phyloP scores from a whole-genome alignment of 1,140 invertebrate species.

The Saccostrea cuccullata region DNA sequence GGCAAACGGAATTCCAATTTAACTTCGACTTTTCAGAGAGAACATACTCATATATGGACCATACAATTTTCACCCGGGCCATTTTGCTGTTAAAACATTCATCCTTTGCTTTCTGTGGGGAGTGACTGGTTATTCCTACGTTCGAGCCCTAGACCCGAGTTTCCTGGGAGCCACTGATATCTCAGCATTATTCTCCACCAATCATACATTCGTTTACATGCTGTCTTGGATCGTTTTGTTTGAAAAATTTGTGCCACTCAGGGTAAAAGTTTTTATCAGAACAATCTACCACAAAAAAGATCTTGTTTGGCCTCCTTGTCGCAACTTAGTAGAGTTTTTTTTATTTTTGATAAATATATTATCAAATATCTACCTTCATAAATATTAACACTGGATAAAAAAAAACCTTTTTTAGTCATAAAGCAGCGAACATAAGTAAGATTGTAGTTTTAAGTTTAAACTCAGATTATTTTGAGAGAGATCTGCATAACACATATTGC shows the following conservation, averaged over 20 bases:
- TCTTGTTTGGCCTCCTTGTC: no score
- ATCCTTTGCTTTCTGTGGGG: slow-evolving; percentile 94
- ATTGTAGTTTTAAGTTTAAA: no score
- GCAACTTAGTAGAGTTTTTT: no score
- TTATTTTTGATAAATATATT: no score
- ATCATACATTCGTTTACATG: slow-evolving; percentile 94
- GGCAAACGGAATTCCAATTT: no score
- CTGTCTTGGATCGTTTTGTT: slow-evolving; percentile 97
- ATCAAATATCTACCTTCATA: no score
- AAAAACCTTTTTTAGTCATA: no score
- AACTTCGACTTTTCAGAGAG: slow-evolving; percentile 65
- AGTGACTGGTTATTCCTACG: slow-evolving; percentile 94
- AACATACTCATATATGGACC: slow-evolving; percentile 71
- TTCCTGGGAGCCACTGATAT: slow-evolving; percentile 94
- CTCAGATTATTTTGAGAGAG: no score
- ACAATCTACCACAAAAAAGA: no score
- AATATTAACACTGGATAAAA: no score
- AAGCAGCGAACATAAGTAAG: no score
- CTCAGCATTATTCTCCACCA: slow-evolving; percentile 94
- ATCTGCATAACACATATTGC: no score
- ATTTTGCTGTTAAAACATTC: slow-evolving; percentile 84
- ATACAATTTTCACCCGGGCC: slow-evolving; percentile 66
- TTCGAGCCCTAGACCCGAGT: slow-evolving; percentile 81
- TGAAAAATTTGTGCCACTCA: slow-evolving; percentile 95
- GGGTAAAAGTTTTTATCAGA: slow-evolving; percentile 84